Evolutionary conservation across 2,888 invertebrate genomes (phyloP), one percentile per base, ranked within the genome.

Genomic region (Limenitis camilla): DNA sequence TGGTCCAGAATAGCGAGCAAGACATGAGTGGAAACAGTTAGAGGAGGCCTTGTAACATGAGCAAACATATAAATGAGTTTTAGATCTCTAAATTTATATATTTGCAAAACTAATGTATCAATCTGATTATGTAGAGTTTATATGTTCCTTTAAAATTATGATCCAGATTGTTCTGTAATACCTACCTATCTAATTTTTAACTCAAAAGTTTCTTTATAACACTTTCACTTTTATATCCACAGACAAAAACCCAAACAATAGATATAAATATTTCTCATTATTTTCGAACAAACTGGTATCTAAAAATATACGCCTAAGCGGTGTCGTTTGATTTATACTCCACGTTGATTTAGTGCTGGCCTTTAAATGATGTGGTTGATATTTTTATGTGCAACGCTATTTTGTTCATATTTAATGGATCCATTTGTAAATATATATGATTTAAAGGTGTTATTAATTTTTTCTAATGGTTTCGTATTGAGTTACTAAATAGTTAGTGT

Each of bases 311-410:
- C 10, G 29, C 29, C 8, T 29, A 29, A 30, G 6, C 30, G 43
- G 7, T 29, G 7, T 33, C 38, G 49, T 55, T 59, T 66, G 71
- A 72, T 74, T 72, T 74, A 71, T 65, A 64, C 59, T 61, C 61
- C 65, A 66, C 67, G 71, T 67, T 68, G 66, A 71, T 73, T 71
- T 70, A 67, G 56, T 55, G 59, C 59, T 55, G 55, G 54, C 40
- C 56, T 57, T 62, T 54, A 66, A 75, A 72, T 56, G 67, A 61
- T 68, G 64, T 48, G 55, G 67, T 62, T 72, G 75, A 78, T 69
- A 66, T 63, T 70, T 78, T 77, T 74, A 79, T 67, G 69, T 61
- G 61, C 46, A 30, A 45, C 57, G 58, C 63, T 61, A 58, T 61
- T 52, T 56, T 49, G 40, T 49, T 52, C 54, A 58, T 55, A 46